A percentile compares a stretch with the other conserved stretches of the same genome.
Conservation (phyloP, 2,888 invertebrate species). For the Bimastos eiseni region DNA sequence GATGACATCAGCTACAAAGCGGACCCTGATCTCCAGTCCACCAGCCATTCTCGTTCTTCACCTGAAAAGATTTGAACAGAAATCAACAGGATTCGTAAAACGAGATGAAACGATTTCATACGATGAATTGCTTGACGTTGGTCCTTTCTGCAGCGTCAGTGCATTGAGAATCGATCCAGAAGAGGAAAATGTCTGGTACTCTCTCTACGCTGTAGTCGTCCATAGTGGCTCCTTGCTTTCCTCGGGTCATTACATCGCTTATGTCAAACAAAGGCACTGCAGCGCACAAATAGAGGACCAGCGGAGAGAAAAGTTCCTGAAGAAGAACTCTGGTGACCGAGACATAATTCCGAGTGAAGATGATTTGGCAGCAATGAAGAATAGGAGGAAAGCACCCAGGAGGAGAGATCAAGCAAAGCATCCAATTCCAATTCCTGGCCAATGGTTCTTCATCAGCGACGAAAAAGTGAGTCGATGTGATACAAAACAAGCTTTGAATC, state of each 20-base stretch:
- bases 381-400: background rate
- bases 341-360: background rate
- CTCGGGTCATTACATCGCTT: conserved; percentile 19
- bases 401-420: background rate
- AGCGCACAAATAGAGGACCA: background rate
- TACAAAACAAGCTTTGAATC: background rate
- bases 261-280: background rate
- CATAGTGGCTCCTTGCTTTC: background rate
- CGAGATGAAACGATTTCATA: background rate
- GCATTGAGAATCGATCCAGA: background rate
- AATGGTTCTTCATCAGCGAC: background rate
- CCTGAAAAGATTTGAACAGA: conserved; percentile 10
- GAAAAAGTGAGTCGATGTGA: no score
- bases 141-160: background rate
- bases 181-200: conserved; percentile 19
- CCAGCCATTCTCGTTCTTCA: background rate
- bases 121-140: background rate
- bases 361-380: background rate
- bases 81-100: background rate
- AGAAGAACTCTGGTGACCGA: background rate
- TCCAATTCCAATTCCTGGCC: background rate
- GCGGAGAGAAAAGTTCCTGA: background rate
- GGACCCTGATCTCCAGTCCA: background rate
- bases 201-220: conserved; percentile 24
- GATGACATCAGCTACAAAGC: background rate